Base-by-base conservation (phyloP, 1,140 invertebrate species). In the Schlechtendalia chinensis region DNA sequence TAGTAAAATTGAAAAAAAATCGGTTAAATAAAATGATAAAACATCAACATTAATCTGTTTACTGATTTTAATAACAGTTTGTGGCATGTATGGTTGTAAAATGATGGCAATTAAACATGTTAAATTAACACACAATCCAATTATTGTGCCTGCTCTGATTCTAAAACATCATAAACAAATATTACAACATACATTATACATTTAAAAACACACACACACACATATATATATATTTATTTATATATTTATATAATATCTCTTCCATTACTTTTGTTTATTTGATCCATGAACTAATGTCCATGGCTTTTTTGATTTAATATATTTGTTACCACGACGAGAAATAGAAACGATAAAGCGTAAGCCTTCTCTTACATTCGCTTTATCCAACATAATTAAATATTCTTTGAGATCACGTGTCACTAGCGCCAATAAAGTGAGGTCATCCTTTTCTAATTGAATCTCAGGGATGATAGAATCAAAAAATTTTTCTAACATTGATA, bases 241-340 rank as follows among this genome's bases (percentile, higher is more conserved):
- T 39, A 39, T 39, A 39, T 39, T n/a, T 67, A 45, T 63, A 58
- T 6, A 50, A 50, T 45, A 4, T 14, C 1, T 75, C 12, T 56
- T 61, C 24, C 86, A 86, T 87, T 88, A 94, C 92, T 91, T 93
- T 79, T 94, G 90, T 63, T 91, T 89, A 16, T 91, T 89, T 27
- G 84, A 88, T 63, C 93, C 94, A 86, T 99, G 99, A 0, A 98
- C 88, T 82, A 96, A 88, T 6, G 94, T 93, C 97, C 98, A 99
- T 0, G 98, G 97, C 85, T 98, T 92, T 82, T 93, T 92, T 1
- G 88, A 87, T 87, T 99, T 98, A 91, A 99, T 96, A 84, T 95
- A 97, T 83, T 96, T 95, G 88, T 99, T 99, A 27, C 97, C 97
- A 83, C 94, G 89, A 24, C 94, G 90, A 0, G 97, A 97, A 82